Conservation (phyloP, 1,140 invertebrate genomes). For the Cepaea nemoralis region DNA sequence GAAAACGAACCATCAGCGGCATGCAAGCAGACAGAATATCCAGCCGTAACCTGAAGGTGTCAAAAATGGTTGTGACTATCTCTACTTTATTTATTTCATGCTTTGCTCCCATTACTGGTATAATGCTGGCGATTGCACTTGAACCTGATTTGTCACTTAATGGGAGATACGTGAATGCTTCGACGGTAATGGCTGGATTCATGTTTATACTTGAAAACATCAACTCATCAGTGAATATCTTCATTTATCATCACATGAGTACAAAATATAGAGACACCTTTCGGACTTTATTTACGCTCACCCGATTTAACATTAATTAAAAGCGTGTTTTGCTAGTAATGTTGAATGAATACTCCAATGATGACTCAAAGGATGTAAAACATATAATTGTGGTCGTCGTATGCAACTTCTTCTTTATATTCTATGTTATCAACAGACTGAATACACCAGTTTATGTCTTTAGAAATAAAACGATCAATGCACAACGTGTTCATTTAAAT, state of each 20-base stretch:
- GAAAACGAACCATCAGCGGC: neutral
- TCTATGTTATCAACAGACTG: no score
- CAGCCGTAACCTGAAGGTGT: neutral
- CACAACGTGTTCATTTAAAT: no score
- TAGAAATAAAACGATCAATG: no score
- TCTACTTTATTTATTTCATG: neutral
- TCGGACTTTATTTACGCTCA: neutral
- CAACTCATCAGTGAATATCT: neutral
- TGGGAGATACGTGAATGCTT: neutral
- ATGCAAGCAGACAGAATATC: neutral
- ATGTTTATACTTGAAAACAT: neutral
- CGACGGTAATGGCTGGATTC: neutral
- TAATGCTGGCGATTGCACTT: neutral
- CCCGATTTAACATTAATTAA: no score
- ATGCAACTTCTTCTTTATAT: no score
- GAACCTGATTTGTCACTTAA: neutral
- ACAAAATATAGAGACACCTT: neutral
- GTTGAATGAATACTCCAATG: no score
- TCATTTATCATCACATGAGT: neutral
- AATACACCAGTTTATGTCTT: no score
- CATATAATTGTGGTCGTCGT: no score
- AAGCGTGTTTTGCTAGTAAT: no score
- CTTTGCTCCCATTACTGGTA: neutral
- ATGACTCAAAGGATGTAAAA: no score
- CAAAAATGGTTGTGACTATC: neutral